These are phyloP conservation scores for Fulmarus glacialis DNA, from an alignment of 2,113 vertebrate species.

Conservation along the genomic window DNA sequence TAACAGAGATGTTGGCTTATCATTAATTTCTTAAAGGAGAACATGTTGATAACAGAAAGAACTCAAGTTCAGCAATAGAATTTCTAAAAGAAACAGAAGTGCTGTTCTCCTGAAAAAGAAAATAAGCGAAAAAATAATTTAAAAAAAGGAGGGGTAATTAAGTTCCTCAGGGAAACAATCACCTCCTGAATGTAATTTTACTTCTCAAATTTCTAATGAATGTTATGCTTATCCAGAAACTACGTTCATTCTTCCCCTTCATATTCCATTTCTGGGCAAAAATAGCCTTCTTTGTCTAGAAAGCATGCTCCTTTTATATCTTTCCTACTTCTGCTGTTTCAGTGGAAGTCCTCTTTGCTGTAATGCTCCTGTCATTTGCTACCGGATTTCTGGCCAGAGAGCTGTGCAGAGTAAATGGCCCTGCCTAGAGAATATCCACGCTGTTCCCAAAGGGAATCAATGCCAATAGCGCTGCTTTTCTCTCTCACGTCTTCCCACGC, in stretches of 20 bases:
- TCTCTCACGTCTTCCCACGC: background rate
- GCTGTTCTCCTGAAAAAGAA: background rate
- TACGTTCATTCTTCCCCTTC: background rate
- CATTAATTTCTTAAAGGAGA: background rate
- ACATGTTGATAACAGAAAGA: background rate
- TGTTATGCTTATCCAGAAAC: background rate
- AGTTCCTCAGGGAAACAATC: background rate
- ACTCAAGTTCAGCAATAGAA: background rate
- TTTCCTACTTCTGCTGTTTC: background rate
- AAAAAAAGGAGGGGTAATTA: fast-evolving
- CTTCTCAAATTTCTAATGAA: background rate
- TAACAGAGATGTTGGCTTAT: background rate
- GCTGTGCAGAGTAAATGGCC: background rate
- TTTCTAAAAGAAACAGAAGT: background rate
- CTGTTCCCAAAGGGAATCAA: background rate
- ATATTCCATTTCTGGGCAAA: background rate
- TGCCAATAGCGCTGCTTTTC: background rate
- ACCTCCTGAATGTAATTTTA: background rate
- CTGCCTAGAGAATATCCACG: background rate
- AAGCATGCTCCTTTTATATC: background rate
- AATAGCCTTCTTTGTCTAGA: background rate
- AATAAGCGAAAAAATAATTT: background rate
- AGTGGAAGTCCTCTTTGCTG: background rate
- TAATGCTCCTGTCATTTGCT: background rate
- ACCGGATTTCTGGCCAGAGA: background rate